Evolutionary conservation across 2,113 vertebrate genomes (phyloP), one percentile per base, ranked within the genome.

Genomic region (Oncorhynchus gorbuscha): DNA sequence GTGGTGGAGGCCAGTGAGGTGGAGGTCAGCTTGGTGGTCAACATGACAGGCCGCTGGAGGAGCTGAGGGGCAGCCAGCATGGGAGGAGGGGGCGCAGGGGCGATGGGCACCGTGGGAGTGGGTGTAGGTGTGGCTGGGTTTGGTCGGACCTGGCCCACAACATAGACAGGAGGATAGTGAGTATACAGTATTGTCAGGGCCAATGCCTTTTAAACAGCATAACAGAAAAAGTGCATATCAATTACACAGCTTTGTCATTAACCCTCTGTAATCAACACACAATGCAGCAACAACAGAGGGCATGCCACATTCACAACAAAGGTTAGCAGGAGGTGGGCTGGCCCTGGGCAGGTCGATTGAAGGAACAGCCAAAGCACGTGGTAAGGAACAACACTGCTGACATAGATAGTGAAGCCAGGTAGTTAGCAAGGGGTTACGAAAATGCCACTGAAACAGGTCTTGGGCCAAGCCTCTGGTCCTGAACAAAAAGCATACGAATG

Each of bases 51-150:
- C 75, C 95, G 92, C 93, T 96, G 95, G 88, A 96, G 93, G 81
- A 95, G 94, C 30, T 96, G 95, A 81, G 95, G 93, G 81, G 95
- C 94, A 76, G 95, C 93, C 87, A 96, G 93, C 94, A 96, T 95
- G 35, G 95, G 95, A 84, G 95, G 95, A 83, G 95, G 75, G 9
- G 71, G 94, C 51, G 94, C 95, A 82, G 95, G 93, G 85, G 95
- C 94, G 72, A 97, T 95, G 87, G 95, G 94, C 90, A 96, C 95
- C 89, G 94, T 95, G 39, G 39, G 1, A 45, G 39, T 45, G 89
- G 95, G 76, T 59, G 61, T 95, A 85, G 95, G 94, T 76, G 94
- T 91, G 86, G 94, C 94, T 73, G 95, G 95, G 86, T 96, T 96
- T 79, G 95, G 95, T 92, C 95, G 95, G 85, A 97, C 95, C 95